Conservation (phyloP, 2,113 vertebrate genomes). For the Bagarius yarrelli region DNA sequence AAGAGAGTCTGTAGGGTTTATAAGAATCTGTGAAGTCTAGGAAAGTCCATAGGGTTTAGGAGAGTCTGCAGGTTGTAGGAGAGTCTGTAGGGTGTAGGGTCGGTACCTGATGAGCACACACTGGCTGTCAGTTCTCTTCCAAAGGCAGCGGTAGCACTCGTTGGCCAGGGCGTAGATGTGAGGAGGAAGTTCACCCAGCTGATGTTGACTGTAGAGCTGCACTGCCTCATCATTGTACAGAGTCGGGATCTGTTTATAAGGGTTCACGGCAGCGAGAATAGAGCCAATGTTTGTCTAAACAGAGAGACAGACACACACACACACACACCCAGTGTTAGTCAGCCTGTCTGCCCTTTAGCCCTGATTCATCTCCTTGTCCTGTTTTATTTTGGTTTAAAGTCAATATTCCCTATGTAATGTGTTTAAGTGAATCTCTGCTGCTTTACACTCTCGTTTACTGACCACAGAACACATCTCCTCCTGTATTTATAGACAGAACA, state of each 20-base stretch:
- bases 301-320: neutral
- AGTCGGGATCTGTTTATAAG: conserved; percentile 81
- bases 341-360: neutral
- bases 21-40: neutral
- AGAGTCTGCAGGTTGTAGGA: neutral
- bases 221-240: conserved; percentile 78
- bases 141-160: conserved; percentile 91
- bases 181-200: conserved; percentile 87
- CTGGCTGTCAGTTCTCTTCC: conserved; percentile 91
- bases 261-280: conserved; percentile 88
- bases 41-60: neutral
- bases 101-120: conserved; percentile 90
- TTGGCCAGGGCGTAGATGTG: conserved; percentile 92
- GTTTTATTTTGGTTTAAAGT: neutral
- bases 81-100: neutral
- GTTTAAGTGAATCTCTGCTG: neutral
- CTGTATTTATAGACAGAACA: conserved; percentile 1
- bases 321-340: neutral
- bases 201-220: conserved; percentile 82
- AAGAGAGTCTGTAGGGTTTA: no score
- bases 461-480: conserved; percentile 4
- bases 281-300: conserved; percentile 88
- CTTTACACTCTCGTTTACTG: conserved; percentile 3
- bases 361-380: neutral
- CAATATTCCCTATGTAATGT: conserved; percentile 4